Evolutionary conservation across 2,888 invertebrate species (phyloP), one percentile per base, ranked within the genome.

Genomic region (Drepana falcataria): DNA sequence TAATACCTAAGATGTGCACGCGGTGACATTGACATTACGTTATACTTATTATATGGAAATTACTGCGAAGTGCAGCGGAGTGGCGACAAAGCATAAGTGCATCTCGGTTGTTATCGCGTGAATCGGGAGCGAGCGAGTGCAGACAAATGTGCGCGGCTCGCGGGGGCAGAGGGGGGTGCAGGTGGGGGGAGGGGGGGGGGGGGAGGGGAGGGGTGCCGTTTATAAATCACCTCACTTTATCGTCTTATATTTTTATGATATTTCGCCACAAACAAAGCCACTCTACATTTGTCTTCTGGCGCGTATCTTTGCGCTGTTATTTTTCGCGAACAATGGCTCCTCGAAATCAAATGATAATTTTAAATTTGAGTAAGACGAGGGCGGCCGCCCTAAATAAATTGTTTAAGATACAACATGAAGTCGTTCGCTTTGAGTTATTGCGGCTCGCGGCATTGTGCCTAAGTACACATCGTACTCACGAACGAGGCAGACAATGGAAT

Each of bases 281-380:
- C 69, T 73, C 60, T 76, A 76, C 83, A 83, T 83, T 84, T 83
- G 79, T 84, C 82, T 80, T 73, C 66, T 65, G 61, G 58, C 59
- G 59, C 71, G 73, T 80, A 81, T 82, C 81, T 80, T 65, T 65
- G 69, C 66, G 59, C 66, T 69, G 73, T 75, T 80, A 80, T 79
- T 79, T 79, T 76, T 75, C 71, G 66, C 72, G 70, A 77, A 83
- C 81, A 81, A 80, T 77, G 72, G 71, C 71, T 64, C 67, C 60
- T 66, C 66, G 69, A 72, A 80, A 81, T 83, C 81, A 83, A 83
- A 83, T 82, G 80, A 79, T 80, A 73, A 83, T 84, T 83, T 84
- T 74, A 83, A 82, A 81, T 81, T 80, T 73, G 70, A 75, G 75
- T 66, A 64, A 72, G 68, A 55, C 56, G 61, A 55, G 56, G 58